Evolutionary conservation across 2,113 vertebrate species (phyloP), one percentile per base, ranked within the genome.

Genomic region (Anoura caudifer): DNA sequence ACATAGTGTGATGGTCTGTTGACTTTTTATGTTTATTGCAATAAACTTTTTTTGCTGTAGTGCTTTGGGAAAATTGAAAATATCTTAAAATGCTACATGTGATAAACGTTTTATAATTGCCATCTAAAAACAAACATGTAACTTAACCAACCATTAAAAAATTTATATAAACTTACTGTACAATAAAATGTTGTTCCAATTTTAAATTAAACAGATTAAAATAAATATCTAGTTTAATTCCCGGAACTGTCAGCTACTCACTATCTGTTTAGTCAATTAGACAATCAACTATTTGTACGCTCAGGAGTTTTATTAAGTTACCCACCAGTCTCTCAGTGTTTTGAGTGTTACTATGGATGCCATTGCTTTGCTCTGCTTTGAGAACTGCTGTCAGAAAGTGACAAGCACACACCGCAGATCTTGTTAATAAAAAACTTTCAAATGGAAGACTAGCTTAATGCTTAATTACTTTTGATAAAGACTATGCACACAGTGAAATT

Each of bases 1-100:
- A 97, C 91, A 95, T 22, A 92, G 82, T 95, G 97, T 98, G 97
- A 97, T 98, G 97, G 95, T 98, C 97, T 97, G 73, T 89, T 97
- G 97, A 89, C 72, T 97, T 92, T 92, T 95, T 83, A 67, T 95
- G 94, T 90, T 97, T 94, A 97, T 91, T 97, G 9, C 26, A 94
- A 82, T 59, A 91, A 93, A 95, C 20, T 77, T 38, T 86, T 86
- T 97, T 97, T 97, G 96, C 77, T 96, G 59, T 77, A 95, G 77
- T 72, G 89, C 45, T 97, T 92, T 95, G 91, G 36, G 52, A 95
- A 96, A 94, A 94, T 82, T 91, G 73, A 94, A 95, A 97, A 70
- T 95, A 96, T 70, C 92, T 95, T 83, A 13, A 97, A 95, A 97
- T 93, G 47, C 47, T 96, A 20, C 95, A 95, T 81, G 91, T 86